phyloP scores from a whole-genome alignment of 2,113 vertebrate genomes.

The Morone chrysops region DNA sequence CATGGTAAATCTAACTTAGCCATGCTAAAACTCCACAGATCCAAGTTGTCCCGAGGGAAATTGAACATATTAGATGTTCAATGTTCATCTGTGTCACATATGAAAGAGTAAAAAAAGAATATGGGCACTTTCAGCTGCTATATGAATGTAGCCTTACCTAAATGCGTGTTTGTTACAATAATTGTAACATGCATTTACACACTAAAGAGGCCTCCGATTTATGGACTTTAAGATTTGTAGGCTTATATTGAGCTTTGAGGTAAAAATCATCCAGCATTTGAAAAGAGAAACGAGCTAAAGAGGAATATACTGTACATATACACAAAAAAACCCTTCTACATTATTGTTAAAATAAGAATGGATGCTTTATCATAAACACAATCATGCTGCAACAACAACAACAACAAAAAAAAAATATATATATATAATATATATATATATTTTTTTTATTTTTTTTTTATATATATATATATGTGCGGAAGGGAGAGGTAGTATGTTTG shows the following conservation, averaged over 20 bases:
- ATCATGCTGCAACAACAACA: conserved; percentile 59
- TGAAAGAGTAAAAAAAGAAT: neutral
- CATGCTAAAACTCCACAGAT: neutral
- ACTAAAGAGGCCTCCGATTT: conserved; percentile 26
- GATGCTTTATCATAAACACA: conserved; percentile 65
- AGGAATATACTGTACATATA: conserved; percentile 60
- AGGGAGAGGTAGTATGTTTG: conserved; percentile 86
- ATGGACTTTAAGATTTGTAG: conserved; percentile 51
- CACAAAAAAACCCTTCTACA: conserved; percentile 53
- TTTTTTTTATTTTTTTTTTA: no score
- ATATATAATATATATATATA: conserved; percentile 7
- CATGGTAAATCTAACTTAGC: no score
- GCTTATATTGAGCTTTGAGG: conserved; percentile 72
- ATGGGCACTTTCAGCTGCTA: neutral
- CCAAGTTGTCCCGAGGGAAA: no score
- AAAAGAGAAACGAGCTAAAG: conserved; percentile 65
- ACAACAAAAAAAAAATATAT: neutral
- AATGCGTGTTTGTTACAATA: neutral
- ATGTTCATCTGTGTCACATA: neutral
- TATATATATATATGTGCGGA: conserved; percentile 40
- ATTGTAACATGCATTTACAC: conserved; percentile 8
- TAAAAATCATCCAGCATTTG: conserved; percentile 80
- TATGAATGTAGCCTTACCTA: conserved; percentile 11
- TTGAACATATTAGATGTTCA: neutral
- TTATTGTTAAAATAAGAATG: conserved; percentile 66